These are phyloP conservation scores for Ctenoplectra terminalis DNA, from an alignment of 1,140 invertebrate species.

Conservation along the genomic window DNA sequence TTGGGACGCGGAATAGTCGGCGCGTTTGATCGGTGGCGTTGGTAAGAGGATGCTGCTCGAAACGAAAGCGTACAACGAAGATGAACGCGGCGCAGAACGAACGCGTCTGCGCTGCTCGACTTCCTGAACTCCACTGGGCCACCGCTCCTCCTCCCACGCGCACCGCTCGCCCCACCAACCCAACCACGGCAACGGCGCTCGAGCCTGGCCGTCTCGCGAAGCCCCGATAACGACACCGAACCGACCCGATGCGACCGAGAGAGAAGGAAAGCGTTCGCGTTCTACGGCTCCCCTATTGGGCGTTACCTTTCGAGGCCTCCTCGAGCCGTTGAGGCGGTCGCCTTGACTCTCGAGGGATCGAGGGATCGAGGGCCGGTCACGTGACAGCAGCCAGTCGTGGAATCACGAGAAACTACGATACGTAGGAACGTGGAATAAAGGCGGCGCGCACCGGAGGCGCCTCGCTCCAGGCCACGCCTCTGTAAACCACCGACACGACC, in stretches of 20 bases:
- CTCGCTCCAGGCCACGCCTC: slow-evolving; percentile 70
- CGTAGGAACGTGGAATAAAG: slow-evolving; percentile 62
- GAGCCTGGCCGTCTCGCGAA: slow-evolving; percentile 26
- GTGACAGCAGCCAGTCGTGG: background rate
- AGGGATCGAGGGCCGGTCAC: slow-evolving; percentile 17
- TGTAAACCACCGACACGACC: slow-evolving; percentile 48
- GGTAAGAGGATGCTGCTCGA: background rate
- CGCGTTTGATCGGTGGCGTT: slow-evolving; percentile 17
- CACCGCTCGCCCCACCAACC: slow-evolving; percentile 69
- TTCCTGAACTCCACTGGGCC: slow-evolving; percentile 82
- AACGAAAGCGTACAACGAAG: background rate
- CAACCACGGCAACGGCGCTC: slow-evolving; percentile 16
- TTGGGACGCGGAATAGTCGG: background rate
- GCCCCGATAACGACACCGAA: slow-evolving; percentile 4
- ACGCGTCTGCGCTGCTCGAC: slow-evolving; percentile 83
- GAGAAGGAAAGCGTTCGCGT: slow-evolving; percentile 11
- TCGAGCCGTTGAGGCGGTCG: slow-evolving; percentile 32
- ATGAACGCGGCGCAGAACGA: slow-evolving; percentile 71
- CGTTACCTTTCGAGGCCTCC: slow-evolving; percentile 23
- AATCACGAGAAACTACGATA: background rate
- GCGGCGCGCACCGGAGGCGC: slow-evolving; percentile 70
- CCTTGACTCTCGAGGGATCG: background rate
- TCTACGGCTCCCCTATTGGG: slow-evolving; percentile 31
- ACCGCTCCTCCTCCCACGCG: slow-evolving; percentile 80
- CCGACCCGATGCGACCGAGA: background rate